Evolutionary conservation across 2,888 invertebrate genomes (phyloP).

Genomic region (Nesidiocoris tenuis): DNA sequence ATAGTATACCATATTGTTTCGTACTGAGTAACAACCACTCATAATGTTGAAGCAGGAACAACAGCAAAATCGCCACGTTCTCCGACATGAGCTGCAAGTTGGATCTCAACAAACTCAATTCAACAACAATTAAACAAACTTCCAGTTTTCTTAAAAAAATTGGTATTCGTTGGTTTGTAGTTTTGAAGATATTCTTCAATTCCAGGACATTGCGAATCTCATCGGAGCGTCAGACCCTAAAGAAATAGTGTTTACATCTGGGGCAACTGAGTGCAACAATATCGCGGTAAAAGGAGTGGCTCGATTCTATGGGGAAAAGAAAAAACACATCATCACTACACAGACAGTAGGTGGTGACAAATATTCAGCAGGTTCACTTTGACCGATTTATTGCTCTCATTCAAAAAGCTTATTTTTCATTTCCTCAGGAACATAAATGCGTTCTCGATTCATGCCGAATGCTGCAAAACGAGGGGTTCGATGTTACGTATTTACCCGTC

Average conservation of each 20-base stretch:
- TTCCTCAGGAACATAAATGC: constrained; percentile 99
- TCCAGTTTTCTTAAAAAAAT: too few species aligned
- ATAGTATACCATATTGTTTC: too few species aligned
- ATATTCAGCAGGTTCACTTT: background rate
- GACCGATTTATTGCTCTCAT: background rate
- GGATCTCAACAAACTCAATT: too few species aligned
- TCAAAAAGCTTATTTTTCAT: too few species aligned
- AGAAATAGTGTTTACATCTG: constrained; percentile 98
- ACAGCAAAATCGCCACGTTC: too few species aligned
- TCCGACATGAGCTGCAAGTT: too few species aligned
- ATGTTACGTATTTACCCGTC: constrained; percentile 94
- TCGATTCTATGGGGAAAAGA: constrained; percentile 88
- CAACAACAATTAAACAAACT: too few species aligned
- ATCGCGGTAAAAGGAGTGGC: constrained; percentile 96
- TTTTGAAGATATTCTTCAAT: too few species aligned
- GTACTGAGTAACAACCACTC: too few species aligned
- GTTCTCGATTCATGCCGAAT: constrained; percentile 96
- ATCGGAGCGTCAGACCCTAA: constrained; percentile 94
- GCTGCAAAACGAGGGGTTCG: constrained; percentile 91
- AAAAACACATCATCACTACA: constrained; percentile 93
- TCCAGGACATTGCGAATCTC: constrained; percentile 77
- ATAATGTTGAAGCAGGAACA: too few species aligned
- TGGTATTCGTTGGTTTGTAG: too few species aligned
- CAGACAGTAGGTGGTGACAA: constrained; percentile 75
- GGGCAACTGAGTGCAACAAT: constrained; percentile 98